Conservation (phyloP, 2,113 vertebrate species). For the Scomber japonicus region DNA sequence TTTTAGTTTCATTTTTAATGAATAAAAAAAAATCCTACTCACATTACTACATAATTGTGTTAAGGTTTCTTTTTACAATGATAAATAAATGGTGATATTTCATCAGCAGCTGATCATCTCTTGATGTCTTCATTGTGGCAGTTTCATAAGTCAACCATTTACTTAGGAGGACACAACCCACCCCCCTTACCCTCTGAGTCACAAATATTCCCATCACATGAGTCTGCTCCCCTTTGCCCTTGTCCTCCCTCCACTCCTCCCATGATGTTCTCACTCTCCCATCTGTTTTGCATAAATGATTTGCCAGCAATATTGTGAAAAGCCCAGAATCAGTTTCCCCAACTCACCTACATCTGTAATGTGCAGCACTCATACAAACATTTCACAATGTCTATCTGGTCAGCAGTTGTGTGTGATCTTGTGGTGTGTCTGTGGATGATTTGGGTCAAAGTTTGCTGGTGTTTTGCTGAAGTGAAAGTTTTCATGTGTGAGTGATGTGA, state of each 20-base stretch:
- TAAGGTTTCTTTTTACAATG: conserved; percentile 54
- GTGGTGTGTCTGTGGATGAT: conserved; percentile 29
- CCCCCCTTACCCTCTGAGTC: conserved; percentile 48
- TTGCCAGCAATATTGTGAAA: conserved; percentile 21
- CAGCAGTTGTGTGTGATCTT: conserved; percentile 45
- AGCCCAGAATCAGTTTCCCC: conserved; percentile 20
- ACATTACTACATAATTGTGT: conserved; percentile 40
- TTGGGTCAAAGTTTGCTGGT: conserved; percentile 40
- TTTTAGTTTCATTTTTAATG: conserved; percentile 18
- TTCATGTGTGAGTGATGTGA: not conserved
- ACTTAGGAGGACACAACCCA: conserved; percentile 17
- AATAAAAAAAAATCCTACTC: not conserved
- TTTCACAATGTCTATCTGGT: conserved; percentile 45
- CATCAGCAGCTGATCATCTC: conserved; percentile 64
- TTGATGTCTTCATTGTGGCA: conserved; percentile 74
- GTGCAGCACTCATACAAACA: not conserved
- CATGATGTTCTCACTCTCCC: conserved; percentile 7
- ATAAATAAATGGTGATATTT: conserved; percentile 76
- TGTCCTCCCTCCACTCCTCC: not conserved
- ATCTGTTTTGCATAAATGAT: conserved; percentile 26
- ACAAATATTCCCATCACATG: conserved; percentile 54
- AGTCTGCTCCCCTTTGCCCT: conserved; percentile 43
- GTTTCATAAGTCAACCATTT: conserved; percentile 52
- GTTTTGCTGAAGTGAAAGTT: conserved; percentile 35
- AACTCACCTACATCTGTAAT: not conserved